Base-by-base conservation (phyloP, 1,140 invertebrate species). In the Microplitis demolitor region DNA sequence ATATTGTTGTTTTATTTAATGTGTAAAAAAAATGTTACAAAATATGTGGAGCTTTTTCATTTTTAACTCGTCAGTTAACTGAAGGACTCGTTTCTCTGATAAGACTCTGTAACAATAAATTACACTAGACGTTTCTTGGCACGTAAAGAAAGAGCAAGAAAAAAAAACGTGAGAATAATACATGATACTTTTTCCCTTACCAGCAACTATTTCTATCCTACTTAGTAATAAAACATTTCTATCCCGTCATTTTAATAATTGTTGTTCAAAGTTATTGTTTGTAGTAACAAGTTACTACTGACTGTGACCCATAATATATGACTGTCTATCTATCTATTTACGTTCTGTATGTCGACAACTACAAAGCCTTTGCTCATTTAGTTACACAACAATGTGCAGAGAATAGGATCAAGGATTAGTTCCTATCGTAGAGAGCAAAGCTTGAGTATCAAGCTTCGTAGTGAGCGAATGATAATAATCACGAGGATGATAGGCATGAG, bases 131-230 rank as follows among this genome's bases (percentile, higher is more conserved):
- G 53, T 66, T 45, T 69, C 51, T 11, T 61, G 61, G 24, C 50
- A 45, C 67, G 53, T 45, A 5, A 6, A 45, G 6, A 45, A 45
- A 45, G 39, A 45, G 39, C 2, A 45, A 45, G 39, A 45, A 45
- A 45, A 45, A 39, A 69, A 74, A 66, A 74, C 72, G 67, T 74
- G 72, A 74, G 67, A 56, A 66, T 74, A 74, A 74, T 74, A 69
- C 67, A 45, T 11, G 39, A 45, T 45, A 45, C 11, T 45, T 45
- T 45, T 45, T 45, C 39, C 39, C 39, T 45, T 45, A 6, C 39
- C 4, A 45, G 6, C 39, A 45, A 9, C 39, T 45, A 45, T 45
- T 45, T 45, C 11, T 45, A 45, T 11, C 39, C 39, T 3, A 45
- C 11, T 45, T 11, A 2, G 39, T 2, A 45, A 45, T 11, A 11